These are phyloP conservation scores for Autographa pulchrina DNA, from an alignment of 2,888 invertebrate genomes.

Conservation along the genomic window DNA sequence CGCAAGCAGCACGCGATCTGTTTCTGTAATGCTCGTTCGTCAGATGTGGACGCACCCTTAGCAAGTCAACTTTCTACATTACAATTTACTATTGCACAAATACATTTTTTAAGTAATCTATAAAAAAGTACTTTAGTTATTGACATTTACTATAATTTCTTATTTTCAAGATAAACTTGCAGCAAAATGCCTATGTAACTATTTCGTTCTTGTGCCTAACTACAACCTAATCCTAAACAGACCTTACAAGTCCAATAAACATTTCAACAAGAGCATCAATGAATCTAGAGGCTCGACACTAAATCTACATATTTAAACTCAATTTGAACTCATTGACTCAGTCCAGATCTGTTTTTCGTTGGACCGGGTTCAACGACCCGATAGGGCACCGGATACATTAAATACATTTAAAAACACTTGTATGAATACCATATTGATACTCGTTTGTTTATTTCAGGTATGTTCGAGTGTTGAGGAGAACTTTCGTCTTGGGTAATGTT, in stretches of 20 bases:
- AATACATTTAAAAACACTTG: conserved; percentile 43
- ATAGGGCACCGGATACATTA: conserved; percentile 43
- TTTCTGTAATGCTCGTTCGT: too few relatives aligned
- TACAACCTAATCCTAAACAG: not conserved
- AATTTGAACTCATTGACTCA: conserved; percentile 48
- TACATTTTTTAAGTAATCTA: too few relatives aligned
- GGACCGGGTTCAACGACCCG: conserved; percentile 68
- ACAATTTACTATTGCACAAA: too few relatives aligned
- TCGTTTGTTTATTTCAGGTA: conserved; percentile 59
- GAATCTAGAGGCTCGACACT: conserved; percentile 36
- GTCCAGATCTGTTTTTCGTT: conserved; percentile 73
- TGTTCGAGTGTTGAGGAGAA: not conserved
- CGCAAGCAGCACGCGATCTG: too few relatives aligned
- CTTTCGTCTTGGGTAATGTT: not conserved
- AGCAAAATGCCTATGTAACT: not conserved
- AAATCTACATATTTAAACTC: conserved; percentile 55
- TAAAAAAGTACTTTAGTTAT: too few relatives aligned
- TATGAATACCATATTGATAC: conserved; percentile 42
- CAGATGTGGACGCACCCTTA: too few relatives aligned
- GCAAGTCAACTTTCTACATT: too few relatives aligned
- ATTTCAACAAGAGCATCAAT: conserved; percentile 29
- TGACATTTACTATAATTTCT: too few relatives aligned
- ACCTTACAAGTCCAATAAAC: conserved; percentile 2
- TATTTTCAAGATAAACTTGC: not conserved
- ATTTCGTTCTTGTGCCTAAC: not conserved